These are phyloP conservation scores for Drosophila mojavensis DNA, from an alignment of 1,140 invertebrate genomes.

Conservation along the genomic window DNA sequence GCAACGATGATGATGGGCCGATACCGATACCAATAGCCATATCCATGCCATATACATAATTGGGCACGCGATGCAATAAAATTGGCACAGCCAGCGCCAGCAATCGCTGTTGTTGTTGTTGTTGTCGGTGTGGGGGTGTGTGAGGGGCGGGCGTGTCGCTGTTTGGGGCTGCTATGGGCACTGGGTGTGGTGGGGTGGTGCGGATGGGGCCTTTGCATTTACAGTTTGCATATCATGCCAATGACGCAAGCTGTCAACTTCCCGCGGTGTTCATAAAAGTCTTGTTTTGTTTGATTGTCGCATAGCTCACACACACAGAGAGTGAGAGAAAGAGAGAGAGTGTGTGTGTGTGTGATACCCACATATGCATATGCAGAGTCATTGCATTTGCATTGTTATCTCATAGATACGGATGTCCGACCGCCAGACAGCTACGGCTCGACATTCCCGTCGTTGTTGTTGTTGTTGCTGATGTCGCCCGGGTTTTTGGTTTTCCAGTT, in stretches of 20 bases:
- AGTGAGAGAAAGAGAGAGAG: background rate
- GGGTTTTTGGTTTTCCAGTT: constrained; percentile 23
- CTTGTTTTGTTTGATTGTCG: constrained; percentile 77
- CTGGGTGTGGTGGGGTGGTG: background rate
- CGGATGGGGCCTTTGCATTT: constrained; percentile 19
- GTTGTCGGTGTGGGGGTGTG: background rate
- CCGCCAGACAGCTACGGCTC: constrained; percentile 46
- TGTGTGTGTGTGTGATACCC: background rate
- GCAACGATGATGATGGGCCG: constrained; percentile 31
- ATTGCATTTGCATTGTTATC: constrained; percentile 81
- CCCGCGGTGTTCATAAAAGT: constrained; percentile 81
- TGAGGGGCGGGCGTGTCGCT: background rate
- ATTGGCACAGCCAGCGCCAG: constrained; percentile 47
- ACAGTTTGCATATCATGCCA: constrained; percentile 71
- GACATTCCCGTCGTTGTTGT: constrained; percentile 36
- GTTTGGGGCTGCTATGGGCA: background rate
- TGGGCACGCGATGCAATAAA: constrained; percentile 78
- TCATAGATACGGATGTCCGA: constrained; percentile 71
- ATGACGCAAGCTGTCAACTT: constrained; percentile 83
- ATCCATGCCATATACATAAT: constrained; percentile 63
- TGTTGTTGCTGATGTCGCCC: constrained; percentile 22
- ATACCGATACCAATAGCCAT: constrained; percentile 60
- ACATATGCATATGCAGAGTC: constrained; percentile 40
- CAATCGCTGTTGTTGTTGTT: background rate
- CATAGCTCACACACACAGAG: constrained; percentile 30